phyloP scores from a whole-genome alignment of 2,797 vertebrate species.

The Sebastes dallii region DNA sequence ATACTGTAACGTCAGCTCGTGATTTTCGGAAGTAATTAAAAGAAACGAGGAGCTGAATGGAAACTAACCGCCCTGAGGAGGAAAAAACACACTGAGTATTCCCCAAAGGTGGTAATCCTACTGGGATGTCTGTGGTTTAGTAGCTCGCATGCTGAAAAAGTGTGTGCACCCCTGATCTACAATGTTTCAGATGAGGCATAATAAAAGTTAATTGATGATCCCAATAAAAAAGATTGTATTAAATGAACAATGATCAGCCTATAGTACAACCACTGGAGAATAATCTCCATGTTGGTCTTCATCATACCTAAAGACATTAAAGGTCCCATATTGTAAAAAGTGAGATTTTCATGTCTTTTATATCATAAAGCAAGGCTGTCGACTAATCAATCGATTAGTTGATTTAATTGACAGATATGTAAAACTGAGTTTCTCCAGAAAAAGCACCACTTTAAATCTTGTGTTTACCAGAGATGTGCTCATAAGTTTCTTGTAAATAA shows the following conservation, averaged over 20 bases:
- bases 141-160: too few species aligned
- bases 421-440: too few species aligned
- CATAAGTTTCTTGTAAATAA: too few species aligned
- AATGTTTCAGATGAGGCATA: not conserved
- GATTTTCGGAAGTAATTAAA: conserved; percentile 16
- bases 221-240: not conserved
- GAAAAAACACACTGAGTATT: not conserved
- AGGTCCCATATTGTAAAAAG: too few species aligned
- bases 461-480: too few species aligned
- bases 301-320: not conserved
- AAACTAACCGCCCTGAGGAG: not conserved
- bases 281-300: not conserved
- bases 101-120: not conserved
- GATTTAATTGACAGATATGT: too few species aligned
- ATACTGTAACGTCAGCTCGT: conserved; percentile 31
- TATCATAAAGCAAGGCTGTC: too few species aligned
- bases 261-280: not conserved
- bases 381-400: too few species aligned
- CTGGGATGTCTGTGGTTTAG: not conserved
- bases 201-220: not conserved
- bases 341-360: too few species aligned
- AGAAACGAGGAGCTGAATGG: not conserved
- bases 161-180: too few species aligned
- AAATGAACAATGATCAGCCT: not conserved
- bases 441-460: too few species aligned